Percentiles rank a stretch among this genome's conserved stretches.
phyloP scores from a whole-genome alignment of 1,140 invertebrate species.

The Mizuhopecten yessoensis region DNA sequence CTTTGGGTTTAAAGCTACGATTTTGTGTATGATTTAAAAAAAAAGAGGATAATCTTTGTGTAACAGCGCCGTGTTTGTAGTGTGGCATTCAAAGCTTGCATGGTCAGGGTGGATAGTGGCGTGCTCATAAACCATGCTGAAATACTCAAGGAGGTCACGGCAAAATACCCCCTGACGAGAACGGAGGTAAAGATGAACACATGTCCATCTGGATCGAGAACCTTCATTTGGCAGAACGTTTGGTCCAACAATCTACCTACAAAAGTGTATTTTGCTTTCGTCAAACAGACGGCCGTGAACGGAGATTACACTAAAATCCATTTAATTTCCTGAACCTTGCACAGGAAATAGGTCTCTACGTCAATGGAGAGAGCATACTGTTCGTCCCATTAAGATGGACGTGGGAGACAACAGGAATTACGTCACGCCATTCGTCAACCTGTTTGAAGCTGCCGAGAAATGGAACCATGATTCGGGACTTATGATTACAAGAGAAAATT shows the following conservation, averaged over 20 bases:
- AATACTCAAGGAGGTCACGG: conserved; percentile 48
- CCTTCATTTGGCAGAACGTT: conserved; percentile 54
- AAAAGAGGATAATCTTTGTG: too few species aligned
- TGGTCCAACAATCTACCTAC: conserved; percentile 49
- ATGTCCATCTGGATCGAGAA: conserved; percentile 42
- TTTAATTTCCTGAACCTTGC: background rate
- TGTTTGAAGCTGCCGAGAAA: too few species aligned
- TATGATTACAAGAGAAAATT: background rate
- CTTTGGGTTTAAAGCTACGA: too few species aligned
- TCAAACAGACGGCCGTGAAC: conserved; percentile 51
- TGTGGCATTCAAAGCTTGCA: conserved; percentile 50
- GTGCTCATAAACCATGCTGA: conserved; percentile 50
- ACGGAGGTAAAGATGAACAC: conserved; percentile 53
- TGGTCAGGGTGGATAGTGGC: conserved; percentile 53
- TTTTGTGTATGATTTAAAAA: too few species aligned
- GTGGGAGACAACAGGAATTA: background rate
- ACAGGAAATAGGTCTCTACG: background rate
- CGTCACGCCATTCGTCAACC: too few species aligned
- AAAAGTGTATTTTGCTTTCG: too few species aligned
- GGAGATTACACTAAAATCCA: conserved; percentile 5
- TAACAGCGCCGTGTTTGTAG: too few species aligned
- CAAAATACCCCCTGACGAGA: conserved; percentile 49
- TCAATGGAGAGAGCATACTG: background rate
- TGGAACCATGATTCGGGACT: background rate
- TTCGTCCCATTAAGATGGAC: background rate